A percentile compares a stretch with the other conserved stretches of the same genome.
Conservation (phyloP, 2,888 invertebrate genomes). For the Copidosoma aretas region DNA sequence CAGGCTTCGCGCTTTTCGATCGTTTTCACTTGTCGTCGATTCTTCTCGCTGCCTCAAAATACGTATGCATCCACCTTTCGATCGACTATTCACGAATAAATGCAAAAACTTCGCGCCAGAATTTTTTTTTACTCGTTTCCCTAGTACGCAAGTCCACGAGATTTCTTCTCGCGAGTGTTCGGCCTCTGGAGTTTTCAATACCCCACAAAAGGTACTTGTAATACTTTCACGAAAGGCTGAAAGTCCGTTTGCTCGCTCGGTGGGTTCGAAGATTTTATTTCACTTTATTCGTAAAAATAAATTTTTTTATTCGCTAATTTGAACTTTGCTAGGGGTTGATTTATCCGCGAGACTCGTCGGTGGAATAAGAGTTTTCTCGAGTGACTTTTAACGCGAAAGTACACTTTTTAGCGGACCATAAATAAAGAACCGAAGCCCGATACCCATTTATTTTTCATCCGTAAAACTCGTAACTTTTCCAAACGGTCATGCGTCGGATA, state of each 20-base stretch:
- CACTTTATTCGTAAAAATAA: not conserved
- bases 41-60: no score
- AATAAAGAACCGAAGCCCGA: not conserved
- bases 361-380: not conserved
- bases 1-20: no score
- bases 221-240: not conserved
- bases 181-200: no score
- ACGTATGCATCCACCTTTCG: no score
- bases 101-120: no score
- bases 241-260: constrained; percentile 2
- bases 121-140: no score
- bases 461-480: not conserved
- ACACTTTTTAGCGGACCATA: not conserved
- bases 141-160: no score
- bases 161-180: no score
- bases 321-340: not conserved
- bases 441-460: no score
- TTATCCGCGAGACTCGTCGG: not conserved
- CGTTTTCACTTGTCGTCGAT: no score
- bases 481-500: not conserved
- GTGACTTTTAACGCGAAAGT: not conserved
- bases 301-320: not conserved
- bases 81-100: no score
- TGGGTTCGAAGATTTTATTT: not conserved
- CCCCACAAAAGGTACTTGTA: not conserved